Conservation (phyloP, 1,140 invertebrate genomes). For the Heterodera schachtii region DNA sequence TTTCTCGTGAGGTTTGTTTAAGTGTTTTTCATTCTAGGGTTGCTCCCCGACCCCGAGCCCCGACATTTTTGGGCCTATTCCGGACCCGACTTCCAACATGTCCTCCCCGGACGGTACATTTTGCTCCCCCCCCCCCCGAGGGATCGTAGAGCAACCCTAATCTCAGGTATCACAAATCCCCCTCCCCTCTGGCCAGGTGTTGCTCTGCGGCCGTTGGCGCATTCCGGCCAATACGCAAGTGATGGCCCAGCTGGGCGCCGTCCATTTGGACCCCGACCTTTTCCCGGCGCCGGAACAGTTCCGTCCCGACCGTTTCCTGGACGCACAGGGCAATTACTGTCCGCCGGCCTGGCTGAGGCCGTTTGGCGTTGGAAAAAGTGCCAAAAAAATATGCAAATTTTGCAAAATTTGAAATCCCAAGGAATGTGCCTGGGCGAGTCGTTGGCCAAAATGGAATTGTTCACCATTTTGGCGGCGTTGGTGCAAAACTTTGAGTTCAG, state of each 20-base stretch:
- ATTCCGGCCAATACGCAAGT: conserved; percentile 43
- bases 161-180: background rate
- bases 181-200: conserved; percentile 5
- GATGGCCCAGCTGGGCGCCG: conserved; percentile 52
- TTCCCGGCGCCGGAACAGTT: conserved; percentile 65
- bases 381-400: conserved; percentile 7
- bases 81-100: too few species aligned
- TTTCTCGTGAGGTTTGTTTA: too few species aligned
- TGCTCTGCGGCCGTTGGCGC: conserved; percentile 20
- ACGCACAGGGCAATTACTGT: conserved; percentile 37
- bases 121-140: too few species aligned
- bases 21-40: too few species aligned
- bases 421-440: conserved; percentile 62
- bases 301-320: conserved; percentile 64
- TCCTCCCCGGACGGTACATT: too few species aligned
- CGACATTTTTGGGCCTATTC: too few species aligned
- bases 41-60: too few species aligned
- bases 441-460: conserved; percentile 66
- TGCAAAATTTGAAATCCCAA: conserved; percentile 8
- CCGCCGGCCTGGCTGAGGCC: conserved; percentile 42
- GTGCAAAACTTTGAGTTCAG: conserved; percentile 63
- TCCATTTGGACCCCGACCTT: conserved; percentile 53
- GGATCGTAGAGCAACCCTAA: background rate
- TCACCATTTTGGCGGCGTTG: conserved; percentile 60
- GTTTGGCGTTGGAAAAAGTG: conserved; percentile 58